phyloP scores from a whole-genome alignment of 2,888 invertebrate genomes.

The Synanthedon formicaeformis region DNA sequence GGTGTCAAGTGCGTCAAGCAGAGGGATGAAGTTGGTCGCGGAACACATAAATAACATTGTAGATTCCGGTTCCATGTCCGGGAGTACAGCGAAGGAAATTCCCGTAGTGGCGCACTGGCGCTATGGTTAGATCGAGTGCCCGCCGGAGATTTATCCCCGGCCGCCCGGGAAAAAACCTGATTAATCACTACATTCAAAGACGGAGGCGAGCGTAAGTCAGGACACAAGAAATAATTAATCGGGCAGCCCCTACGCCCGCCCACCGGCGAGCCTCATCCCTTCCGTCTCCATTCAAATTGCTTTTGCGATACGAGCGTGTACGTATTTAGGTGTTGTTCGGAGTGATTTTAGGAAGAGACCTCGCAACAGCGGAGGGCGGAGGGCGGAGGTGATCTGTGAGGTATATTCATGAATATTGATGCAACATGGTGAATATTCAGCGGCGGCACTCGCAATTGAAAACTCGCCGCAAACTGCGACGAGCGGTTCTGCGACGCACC shows the following conservation, averaged over 20 bases:
- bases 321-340: conserved; percentile 1
- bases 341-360: neutral
- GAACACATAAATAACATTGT: conserved; percentile 27
- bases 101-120: no score
- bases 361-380: neutral
- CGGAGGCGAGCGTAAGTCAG: conserved; percentile 47
- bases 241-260: conserved; percentile 10
- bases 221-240: conserved; percentile 55
- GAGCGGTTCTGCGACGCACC: neutral
- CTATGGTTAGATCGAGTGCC: conserved; percentile 10
- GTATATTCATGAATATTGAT: conserved; percentile 54
- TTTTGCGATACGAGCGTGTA: conserved; percentile 7
- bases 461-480: conserved; percentile 32
- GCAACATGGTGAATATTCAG: conserved; percentile 49
- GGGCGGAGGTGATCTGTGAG: conserved; percentile 4
- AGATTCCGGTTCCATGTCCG: conserved; percentile 5
- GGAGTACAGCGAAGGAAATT: neutral
- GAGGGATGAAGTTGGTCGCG: conserved; percentile 1
- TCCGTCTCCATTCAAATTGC: conserved; percentile 33
- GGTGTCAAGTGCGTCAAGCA: neutral
- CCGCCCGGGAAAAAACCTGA: conserved; percentile 40
- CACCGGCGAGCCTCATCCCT: conserved; percentile 3
- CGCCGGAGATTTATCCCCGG: conserved; percentile 34
- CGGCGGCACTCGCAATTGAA: conserved; percentile 44
- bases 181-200: conserved; percentile 53